Base-by-base conservation (phyloP, 92 coral and sea anemone genomes). In the Paramuricea clavata region DNA sequence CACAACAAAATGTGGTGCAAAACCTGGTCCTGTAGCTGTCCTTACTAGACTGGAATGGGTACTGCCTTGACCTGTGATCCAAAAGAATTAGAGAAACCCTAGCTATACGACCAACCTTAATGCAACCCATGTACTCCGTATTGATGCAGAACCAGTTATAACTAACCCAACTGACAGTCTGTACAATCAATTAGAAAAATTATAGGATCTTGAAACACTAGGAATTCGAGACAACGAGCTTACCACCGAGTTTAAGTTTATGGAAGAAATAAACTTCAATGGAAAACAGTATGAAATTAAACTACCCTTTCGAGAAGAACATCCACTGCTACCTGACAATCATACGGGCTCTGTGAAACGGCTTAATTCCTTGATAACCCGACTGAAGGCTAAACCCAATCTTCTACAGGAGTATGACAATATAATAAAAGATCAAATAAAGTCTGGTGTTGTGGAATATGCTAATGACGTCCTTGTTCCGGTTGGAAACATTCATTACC, bases 171-270 rank as follows among this genome's bases (percentile, higher is more conserved):
- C 69, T 10, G 34, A 0, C 25, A 17, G 21, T 35, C n/a, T 76
- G 62, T n/a, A 76, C 62, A 47, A 56, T 11, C 30, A 84, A 76
- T 73, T 85, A 6, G 42, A 79, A n/a, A 90, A 69, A 62, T 87
- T 87, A 34, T 91, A 91, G 93, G 89, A 91, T 73, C 47, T 85
- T 19, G 89, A 90, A 74, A 35, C 93, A 54, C 67, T 87, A 13
- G 89, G 91, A 67, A 70, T 91, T 72, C 77, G 10, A 79, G 72
- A 52, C 7, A 71, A 70, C 7, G 44, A 32, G 49, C 78, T 26
- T 27, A 21, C 30, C 34, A 25, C 69, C 31, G 69, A 61, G 69
- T 27, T 26, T 3, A 61, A 61, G 69, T 61, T 61, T 19, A 61
- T 61, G 69, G 33, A 61, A 61, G 69, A 61, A 6, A 61, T 61